These are phyloP conservation scores for Pygmarrhopalites habei DNA, from an alignment of 1,140 invertebrate genomes.

Conservation along the genomic window DNA sequence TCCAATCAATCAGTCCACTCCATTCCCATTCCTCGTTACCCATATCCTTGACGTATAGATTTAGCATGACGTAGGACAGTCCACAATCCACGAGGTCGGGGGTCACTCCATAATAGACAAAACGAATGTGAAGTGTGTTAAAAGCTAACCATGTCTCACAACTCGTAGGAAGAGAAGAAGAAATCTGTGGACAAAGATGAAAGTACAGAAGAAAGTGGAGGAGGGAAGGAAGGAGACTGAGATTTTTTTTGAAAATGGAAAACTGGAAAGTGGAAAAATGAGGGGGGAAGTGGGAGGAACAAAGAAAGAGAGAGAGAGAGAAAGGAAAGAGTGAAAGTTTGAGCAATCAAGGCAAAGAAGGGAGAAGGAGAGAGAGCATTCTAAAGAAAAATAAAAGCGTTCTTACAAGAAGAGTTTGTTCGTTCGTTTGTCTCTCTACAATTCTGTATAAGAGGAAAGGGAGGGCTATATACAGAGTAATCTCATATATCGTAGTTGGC, in stretches of 20 bases:
- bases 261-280: too few species aligned
- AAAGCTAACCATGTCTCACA: too few species aligned
- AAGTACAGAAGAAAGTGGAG: not conserved
- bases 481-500: slow-evolving; percentile 7
- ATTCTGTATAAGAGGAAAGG: not conserved
- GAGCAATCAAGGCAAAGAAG: not conserved
- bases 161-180: too few species aligned
- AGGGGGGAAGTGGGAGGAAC: too few species aligned
- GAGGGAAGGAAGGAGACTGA: not conserved
- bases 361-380: not conserved
- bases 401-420: not conserved
- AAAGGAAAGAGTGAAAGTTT: not conserved
- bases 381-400: slow-evolving; percentile 3
- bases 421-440: not conserved
- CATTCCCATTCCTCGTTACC: too few species aligned
- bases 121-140: too few species aligned
- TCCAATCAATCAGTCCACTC: too few species aligned
- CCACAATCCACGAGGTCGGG: too few species aligned
- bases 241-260: not conserved
- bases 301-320: not conserved
- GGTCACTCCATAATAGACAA: too few species aligned
- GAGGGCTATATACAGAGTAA: slow-evolving; percentile 2
- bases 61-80: too few species aligned
- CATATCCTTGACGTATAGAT: too few species aligned
- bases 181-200: too few species aligned